Evolutionary conservation across 2,797 vertebrate species (phyloP), one percentile per base, ranked within the genome.

Genomic region (Buphagus erythrorhynchus): DNA sequence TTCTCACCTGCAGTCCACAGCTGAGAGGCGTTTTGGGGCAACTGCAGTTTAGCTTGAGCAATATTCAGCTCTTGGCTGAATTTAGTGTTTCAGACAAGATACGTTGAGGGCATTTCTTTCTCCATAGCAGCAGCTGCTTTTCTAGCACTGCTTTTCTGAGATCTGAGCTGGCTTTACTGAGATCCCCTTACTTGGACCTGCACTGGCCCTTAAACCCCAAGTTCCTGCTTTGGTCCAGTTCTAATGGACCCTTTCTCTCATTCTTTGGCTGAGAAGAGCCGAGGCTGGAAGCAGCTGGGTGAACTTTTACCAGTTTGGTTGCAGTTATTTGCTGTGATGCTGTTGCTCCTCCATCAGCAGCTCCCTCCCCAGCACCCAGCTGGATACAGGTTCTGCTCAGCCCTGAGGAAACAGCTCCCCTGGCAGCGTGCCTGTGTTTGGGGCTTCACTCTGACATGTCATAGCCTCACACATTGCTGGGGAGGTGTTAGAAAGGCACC

Each of bases 401-500:
- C 74, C 59, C 68, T 24, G 61, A 57, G 18, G 5, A 90, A 87
- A 73, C 81, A 58, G 75, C 67, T 82, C 84, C 72, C 69, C 63
- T 96, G 96, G 95, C 95, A 59, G 21, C 1, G 26, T 62, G 96
- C 96, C 96, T 40, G 93, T 45, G 73, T 88, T 83, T 93, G 93
- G 87, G 95, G 75, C 95, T 96, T 92, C 85, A 58, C 82, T 97
- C 68, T 97, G 96, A 97, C 96, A 96, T 96, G 95, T 65, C 75
- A 8, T 90, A 96, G 89, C 95, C 92, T 97, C 94, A 96, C 96
- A 96, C 96, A 42, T 97, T 73, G 85, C 92, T 35, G 82, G 45
- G 73, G 85, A 96, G 95, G 96, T 97, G 95, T 88, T 91, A 94
- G 95, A 96, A 97, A 97, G 95, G 89, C 94, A 96, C 75, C 51